Base-by-base conservation (phyloP, 2,797 vertebrate species). In the Neosilurus mollespiculum region DNA sequence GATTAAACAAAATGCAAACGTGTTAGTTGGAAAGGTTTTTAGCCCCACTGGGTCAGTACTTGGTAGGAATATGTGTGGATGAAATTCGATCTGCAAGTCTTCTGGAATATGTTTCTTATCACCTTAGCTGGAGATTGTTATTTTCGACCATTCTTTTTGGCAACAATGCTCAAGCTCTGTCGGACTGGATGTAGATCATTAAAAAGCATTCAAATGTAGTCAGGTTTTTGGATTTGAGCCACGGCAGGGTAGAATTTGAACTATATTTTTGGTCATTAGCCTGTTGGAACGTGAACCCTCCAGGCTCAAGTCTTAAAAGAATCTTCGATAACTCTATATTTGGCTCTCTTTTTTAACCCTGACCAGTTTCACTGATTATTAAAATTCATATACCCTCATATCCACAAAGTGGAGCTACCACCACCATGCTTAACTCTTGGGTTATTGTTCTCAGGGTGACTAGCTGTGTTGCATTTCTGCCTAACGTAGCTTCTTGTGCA, bases 91-190 rank as follows among this genome's bases (percentile, higher is more conserved):
- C 20, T 58, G 53, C 15, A 56, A 30, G 24, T 64, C 76, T 51
- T 26, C 22, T 64, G 59, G 8, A 37, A 64, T 18, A 26, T 51
- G n/a, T 78, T 20, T 78, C 34, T 59, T 59, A 62, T 78, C 56
- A 43, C 56, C 34, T n/a, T 43, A 14, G 61, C 75, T 78, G 34
- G 58, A 78, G 61, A 12, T 8, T 49, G 20, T 62, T 24, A 43
- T 62, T n/a, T 78, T 61, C 61, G 30, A 58, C 37, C 58, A 62
- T 24, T 62, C 9, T 61, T 78, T 34, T 78, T 62, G 22, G 75
- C 37, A 78, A 24, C 34, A 24, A 16, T 62, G 22, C 22, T 62
- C 20, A 43, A 78, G 34, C 56, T 49, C 12, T 78, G 58, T 62
- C 75, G 24, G 75, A 62, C 24, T 61, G 30, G 14, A 34, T 77